These are phyloP conservation scores for Lymantria monacha DNA, from an alignment of 2,888 invertebrate genomes.

Conservation along the genomic window DNA sequence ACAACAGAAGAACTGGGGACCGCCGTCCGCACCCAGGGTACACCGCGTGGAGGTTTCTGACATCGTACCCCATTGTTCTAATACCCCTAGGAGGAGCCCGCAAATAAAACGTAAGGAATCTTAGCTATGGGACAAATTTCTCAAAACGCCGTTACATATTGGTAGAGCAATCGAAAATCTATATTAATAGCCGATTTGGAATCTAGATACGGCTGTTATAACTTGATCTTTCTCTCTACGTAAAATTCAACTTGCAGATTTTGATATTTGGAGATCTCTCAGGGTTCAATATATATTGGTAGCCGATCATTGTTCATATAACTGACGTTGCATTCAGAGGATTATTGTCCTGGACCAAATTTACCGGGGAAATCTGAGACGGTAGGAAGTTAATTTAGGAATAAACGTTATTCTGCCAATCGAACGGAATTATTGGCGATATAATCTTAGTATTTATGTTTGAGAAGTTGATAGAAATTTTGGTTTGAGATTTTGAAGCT, in stretches of 20 bases:
- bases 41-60: too few species aligned
- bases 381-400: constrained; percentile 54
- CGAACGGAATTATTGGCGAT: constrained; percentile 29
- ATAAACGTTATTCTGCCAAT: constrained; percentile 45
- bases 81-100: constrained; percentile 10
- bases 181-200: constrained; percentile 56
- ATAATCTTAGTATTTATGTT: constrained; percentile 19
- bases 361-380: constrained; percentile 50
- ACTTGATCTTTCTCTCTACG: constrained; percentile 18
- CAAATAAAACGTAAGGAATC: constrained; percentile 24
- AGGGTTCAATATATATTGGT: constrained; percentile 33
- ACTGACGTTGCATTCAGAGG: constrained; percentile 59
- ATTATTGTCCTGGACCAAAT: constrained; percentile 57
- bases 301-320: constrained; percentile 33
- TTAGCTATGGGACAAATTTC: constrained; percentile 21
- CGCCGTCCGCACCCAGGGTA: too few species aligned
- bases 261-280: constrained; percentile 2
- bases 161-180: constrained; percentile 52
- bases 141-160: constrained; percentile 47
- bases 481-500: constrained; percentile 6
- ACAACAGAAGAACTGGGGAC: too few species aligned
- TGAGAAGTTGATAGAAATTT: constrained; percentile 10
- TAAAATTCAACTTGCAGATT: constrained; percentile 4
- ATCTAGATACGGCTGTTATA: constrained; percentile 37
- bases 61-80: constrained; percentile 10